These are phyloP conservation scores for Nysson spinosus DNA, from an alignment of 2,888 invertebrate genomes.

Conservation along the genomic window DNA sequence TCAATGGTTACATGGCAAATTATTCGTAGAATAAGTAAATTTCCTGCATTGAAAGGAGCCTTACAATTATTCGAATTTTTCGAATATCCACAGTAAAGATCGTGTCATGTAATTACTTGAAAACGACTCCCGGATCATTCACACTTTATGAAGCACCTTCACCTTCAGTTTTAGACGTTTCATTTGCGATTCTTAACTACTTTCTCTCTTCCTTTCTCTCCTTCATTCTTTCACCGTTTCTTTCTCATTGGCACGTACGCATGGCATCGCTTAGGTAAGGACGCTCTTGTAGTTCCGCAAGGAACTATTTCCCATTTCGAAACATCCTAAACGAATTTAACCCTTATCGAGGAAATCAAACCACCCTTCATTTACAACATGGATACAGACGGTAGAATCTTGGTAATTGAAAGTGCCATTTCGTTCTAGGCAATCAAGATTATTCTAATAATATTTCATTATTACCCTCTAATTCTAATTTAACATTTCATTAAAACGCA, in stretches of 20 bases:
- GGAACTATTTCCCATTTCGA: conserved; percentile 3
- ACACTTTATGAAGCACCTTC: background rate
- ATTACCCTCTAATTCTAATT: too few species aligned
- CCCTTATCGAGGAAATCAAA: conserved; percentile 31
- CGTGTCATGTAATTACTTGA: conserved; percentile 16
- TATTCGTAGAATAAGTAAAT: too few species aligned
- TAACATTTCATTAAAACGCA: too few species aligned
- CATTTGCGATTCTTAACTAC: conserved; percentile 29
- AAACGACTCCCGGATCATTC: conserved; percentile 7
- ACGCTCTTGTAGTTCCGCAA: conserved; percentile 43
- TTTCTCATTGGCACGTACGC: conserved; percentile 63
- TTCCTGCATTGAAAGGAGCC: too few species aligned
- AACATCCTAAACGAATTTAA: conserved; percentile 23
- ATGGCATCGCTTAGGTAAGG: conserved; percentile 61
- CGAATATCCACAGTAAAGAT: too few species aligned
- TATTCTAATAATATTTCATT: too few species aligned
- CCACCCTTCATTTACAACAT: conserved; percentile 2
- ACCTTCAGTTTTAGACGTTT: conserved; percentile 24
- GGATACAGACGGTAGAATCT: background rate
- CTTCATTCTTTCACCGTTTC: conserved; percentile 32
- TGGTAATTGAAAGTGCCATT: too few species aligned
- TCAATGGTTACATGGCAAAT: conserved; percentile 17
- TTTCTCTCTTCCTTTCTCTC: conserved; percentile 18
- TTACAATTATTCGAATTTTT: too few species aligned
- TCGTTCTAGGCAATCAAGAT: too few species aligned